Percentiles rank a stretch among this genome's conserved stretches.
Conservation (phyloP, 2,888 invertebrate species). For the Dryococelus australis region DNA sequence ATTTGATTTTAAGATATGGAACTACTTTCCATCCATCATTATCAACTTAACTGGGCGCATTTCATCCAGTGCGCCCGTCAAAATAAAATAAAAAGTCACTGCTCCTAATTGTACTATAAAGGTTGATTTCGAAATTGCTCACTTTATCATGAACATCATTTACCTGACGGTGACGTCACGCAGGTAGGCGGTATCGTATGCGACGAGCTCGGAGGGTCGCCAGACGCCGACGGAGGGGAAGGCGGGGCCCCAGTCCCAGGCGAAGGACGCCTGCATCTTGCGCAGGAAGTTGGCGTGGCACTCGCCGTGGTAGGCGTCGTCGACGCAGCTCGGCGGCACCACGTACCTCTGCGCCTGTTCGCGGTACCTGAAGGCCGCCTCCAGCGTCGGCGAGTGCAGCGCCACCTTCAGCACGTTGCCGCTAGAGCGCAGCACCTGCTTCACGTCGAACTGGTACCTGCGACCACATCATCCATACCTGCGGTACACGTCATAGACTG, state of each 20-base stretch:
- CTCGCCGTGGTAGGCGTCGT: slow-evolving; percentile 79
- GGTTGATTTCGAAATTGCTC: too few species aligned
- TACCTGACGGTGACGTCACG: slow-evolving; percentile 64
- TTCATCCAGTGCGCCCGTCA: too few species aligned
- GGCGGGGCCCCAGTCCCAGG: slow-evolving; percentile 98
- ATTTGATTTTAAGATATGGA: too few species aligned
- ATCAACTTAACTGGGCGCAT: too few species aligned
- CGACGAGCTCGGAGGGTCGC: slow-evolving; percentile 74
- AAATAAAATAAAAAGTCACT: too few species aligned
- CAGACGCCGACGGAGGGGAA: slow-evolving; percentile 94
- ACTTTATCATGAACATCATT: too few species aligned
- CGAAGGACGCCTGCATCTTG: slow-evolving; percentile 93
- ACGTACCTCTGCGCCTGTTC: slow-evolving; percentile 59
- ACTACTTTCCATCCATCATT: too few species aligned
- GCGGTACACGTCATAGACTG: too few species aligned
- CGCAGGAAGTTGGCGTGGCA: slow-evolving; percentile 91
- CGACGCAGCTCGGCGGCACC: slow-evolving; percentile 81
- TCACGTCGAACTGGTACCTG: slow-evolving; percentile 67
- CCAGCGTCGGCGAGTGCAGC: slow-evolving; percentile 71
- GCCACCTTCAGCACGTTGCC: slow-evolving; percentile 67
- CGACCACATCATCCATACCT: neutral
- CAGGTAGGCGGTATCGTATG: slow-evolving; percentile 69
- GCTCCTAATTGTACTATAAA: too few species aligned
- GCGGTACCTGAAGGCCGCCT: slow-evolving; percentile 60
- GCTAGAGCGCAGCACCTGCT: slow-evolving; percentile 49